phyloP scores from a whole-genome alignment of 2,113 vertebrate genomes.

The Manacus vitellinus region DNA sequence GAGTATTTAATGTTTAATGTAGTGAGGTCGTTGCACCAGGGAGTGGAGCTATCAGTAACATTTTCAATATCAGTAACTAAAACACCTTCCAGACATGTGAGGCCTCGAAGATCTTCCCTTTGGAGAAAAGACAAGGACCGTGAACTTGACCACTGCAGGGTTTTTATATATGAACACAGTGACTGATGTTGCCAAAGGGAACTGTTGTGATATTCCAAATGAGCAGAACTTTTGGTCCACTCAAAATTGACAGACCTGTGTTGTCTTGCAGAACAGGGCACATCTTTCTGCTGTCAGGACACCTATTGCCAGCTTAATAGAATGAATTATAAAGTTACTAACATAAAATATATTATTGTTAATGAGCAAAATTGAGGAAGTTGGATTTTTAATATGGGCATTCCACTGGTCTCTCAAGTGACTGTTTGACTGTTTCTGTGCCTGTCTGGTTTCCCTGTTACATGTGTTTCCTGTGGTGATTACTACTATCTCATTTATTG shows the following conservation, averaged over 20 bases:
- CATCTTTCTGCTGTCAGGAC: background rate
- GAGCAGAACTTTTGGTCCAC: background rate
- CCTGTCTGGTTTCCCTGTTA: background rate
- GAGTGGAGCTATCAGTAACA: background rate
- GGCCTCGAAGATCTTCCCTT: background rate
- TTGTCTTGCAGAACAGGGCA: background rate
- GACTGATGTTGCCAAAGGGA: background rate
- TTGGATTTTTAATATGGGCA: background rate
- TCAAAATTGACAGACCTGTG: background rate
- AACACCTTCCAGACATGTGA: background rate
- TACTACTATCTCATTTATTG: background rate
- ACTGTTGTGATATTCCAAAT: background rate
- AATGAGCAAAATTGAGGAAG: background rate
- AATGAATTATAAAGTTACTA: background rate
- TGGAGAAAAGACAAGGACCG: background rate
- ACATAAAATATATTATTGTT: background rate
- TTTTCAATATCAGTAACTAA: background rate
- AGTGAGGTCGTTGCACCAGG: background rate
- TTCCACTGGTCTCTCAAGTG: background rate
- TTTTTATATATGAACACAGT: background rate
- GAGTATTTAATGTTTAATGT: background rate
- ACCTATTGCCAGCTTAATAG: background rate
- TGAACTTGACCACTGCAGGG: background rate
- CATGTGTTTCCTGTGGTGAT: background rate
- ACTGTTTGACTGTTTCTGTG: background rate